Conservation (phyloP, 2,113 vertebrate species). For the Dromiciops gliroides region DNA sequence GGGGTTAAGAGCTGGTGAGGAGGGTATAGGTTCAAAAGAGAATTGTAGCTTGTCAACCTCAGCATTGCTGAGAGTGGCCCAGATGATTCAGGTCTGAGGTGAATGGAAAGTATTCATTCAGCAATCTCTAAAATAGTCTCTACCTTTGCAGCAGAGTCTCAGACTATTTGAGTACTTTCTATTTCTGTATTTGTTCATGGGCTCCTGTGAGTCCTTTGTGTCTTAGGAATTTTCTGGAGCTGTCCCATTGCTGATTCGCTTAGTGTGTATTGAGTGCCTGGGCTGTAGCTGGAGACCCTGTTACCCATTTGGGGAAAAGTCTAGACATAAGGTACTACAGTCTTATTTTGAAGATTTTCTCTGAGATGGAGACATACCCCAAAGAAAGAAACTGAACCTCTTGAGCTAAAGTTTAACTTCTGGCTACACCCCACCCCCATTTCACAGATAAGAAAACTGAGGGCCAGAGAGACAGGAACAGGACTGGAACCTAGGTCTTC, state of each 20-base stretch:
- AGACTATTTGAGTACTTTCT: not conserved
- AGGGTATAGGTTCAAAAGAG: not conserved
- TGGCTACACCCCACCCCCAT: not conserved
- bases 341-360: not conserved
- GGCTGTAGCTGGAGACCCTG: not conserved
- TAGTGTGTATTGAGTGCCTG: not conserved
- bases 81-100: not conserved
- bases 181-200: not conserved
- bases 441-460: not conserved
- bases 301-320: not conserved
- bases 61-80: not conserved
- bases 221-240: not conserved
- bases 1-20: not conserved
- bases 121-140: not conserved
- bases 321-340: not conserved
- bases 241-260: not conserved
- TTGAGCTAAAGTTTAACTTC: not conserved
- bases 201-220: not conserved
- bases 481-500: not conserved
- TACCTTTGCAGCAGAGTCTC: not conserved
- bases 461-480: not conserved
- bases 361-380: not conserved
- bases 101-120: not conserved
- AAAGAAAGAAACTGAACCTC: not conserved
- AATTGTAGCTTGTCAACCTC: not conserved